Evolutionary conservation across 2,113 vertebrate genomes (phyloP), one percentile per base, ranked within the genome.

Genomic region (Tinamus guttatus): DNA sequence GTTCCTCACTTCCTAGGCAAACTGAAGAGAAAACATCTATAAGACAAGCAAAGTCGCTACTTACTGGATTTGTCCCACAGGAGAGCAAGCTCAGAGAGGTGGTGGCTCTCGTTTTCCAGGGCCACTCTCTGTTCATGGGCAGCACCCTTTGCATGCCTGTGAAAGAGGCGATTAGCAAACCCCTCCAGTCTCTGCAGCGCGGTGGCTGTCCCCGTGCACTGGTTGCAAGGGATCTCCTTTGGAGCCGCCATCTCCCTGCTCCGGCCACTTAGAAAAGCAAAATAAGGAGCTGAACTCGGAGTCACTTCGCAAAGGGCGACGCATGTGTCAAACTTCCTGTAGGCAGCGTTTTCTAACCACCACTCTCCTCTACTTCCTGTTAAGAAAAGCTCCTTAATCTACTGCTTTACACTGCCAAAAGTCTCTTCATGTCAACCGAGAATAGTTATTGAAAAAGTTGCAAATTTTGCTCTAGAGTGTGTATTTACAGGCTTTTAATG

Each of bases 61-160:
- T 99, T 99, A 99, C 99, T 99, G 91, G 97, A 96, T 97, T 95
- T 98, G 94, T 99, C 99, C 99, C 99, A 99, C 65, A 96, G 95
- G 91, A 96, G 79, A 96, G 98, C 97, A 95, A 98, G 98, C 89
- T 98, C 98, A 87, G 98, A 99, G 93, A 98, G 95, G 43, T 87
- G 97, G 25, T 97, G 98, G 91, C 96, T 98, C 81, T 99, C 99
- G 77, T 87, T 96, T 83, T 99, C 99, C 95, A 97, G 97, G 94
- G 97, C 52, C 30, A 86, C 96, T 92, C 87, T 98, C 88, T 97
- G 98, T 78, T 99, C 99, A 41, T 98, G 98, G 2, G 65, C 24
- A 90, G 96, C 93, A 81, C 96, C 94, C 97, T 98, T 99, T 28
- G 98, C 98, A 83, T 98, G 98, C 93, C 98, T 98, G 59, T 98